Conservation (phyloP, 2,888 invertebrate genomes). For the Phortica magna region DNA sequence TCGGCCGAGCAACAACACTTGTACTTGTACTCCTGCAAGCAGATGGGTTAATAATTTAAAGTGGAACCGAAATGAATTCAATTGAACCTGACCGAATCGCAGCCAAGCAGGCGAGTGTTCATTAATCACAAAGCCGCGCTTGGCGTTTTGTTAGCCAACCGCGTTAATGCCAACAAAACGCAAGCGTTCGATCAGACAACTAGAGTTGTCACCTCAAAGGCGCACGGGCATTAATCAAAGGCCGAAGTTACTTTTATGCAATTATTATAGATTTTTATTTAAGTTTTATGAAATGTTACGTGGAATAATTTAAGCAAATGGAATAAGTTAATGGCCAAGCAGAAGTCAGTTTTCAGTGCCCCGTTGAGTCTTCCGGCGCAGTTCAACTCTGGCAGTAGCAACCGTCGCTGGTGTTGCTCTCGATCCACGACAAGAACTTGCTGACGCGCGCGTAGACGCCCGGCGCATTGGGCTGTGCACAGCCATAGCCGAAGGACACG, state of each 20-base stretch:
- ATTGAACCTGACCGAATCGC: neutral
- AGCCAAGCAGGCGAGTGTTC: neutral
- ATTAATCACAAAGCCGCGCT: neutral
- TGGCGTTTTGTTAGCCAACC: neutral
- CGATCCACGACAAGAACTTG: slow-evolving; percentile 74
- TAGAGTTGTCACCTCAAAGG: neutral
- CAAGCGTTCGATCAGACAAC: neutral
- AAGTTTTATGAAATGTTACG: slow-evolving; percentile 57
- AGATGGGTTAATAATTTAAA: slow-evolving; percentile 65
- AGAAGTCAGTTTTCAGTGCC: neutral
- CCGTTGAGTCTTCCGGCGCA: slow-evolving; percentile 1
- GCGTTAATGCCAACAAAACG: neutral
- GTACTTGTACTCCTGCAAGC: neutral
- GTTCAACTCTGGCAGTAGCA: slow-evolving; percentile 68
- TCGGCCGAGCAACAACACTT: neutral
- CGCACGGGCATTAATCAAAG: slow-evolving; percentile 1
- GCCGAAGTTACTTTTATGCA: neutral
- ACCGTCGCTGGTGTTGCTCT: slow-evolving; percentile 66
- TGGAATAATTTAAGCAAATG: slow-evolving; percentile 8
- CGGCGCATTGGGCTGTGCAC: slow-evolving; percentile 74
- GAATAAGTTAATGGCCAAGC: slow-evolving; percentile 2
- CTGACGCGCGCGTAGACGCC: slow-evolving; percentile 75
- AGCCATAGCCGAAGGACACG: slow-evolving; percentile 75
- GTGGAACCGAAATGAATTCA: slow-evolving; percentile 45
- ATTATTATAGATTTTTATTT: slow-evolving; percentile 44